A percentile compares a stretch with the other conserved stretches of the same genome.
These are phyloP conservation scores for Xerus inauris DNA, from an alignment of 2,113 vertebrate species.

Conservation along the genomic window DNA sequence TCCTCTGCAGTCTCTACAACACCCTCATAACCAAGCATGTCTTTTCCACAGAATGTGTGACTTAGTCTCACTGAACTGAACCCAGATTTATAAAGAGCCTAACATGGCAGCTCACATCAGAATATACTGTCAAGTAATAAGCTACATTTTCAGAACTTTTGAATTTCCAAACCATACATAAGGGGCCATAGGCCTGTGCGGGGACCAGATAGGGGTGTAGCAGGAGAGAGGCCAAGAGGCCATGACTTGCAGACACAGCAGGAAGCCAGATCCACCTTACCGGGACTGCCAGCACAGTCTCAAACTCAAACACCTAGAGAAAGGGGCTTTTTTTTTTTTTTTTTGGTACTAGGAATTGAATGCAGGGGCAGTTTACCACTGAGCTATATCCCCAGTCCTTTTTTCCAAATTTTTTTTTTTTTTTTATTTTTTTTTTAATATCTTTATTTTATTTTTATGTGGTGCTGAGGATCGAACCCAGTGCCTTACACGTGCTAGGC, in stretches of 20 bases:
- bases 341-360: too few relatives aligned
- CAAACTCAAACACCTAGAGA: not conserved
- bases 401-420: too few relatives aligned
- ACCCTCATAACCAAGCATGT: not conserved
- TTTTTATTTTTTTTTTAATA: too few relatives aligned
- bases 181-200: not conserved
- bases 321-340: not conserved
- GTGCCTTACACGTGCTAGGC: too few relatives aligned
- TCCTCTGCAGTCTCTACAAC: not conserved
- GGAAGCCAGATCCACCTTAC: too few relatives aligned
- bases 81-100: not conserved
- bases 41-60: not conserved
- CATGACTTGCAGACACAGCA: too few relatives aligned
- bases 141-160: not conserved
- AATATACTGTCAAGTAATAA: constrained; percentile 18
- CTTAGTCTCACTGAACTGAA: not conserved
- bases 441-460: too few relatives aligned
- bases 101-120: not conserved
- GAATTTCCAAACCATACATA: not conserved
- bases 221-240: too few relatives aligned
- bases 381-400: too few relatives aligned
- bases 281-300: not conserved
- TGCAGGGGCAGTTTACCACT: too few relatives aligned
- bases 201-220: not conserved
- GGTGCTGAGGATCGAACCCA: too few relatives aligned